Conservation (phyloP, 2,888 invertebrate species). For the Leptinotarsa tumamoca region DNA sequence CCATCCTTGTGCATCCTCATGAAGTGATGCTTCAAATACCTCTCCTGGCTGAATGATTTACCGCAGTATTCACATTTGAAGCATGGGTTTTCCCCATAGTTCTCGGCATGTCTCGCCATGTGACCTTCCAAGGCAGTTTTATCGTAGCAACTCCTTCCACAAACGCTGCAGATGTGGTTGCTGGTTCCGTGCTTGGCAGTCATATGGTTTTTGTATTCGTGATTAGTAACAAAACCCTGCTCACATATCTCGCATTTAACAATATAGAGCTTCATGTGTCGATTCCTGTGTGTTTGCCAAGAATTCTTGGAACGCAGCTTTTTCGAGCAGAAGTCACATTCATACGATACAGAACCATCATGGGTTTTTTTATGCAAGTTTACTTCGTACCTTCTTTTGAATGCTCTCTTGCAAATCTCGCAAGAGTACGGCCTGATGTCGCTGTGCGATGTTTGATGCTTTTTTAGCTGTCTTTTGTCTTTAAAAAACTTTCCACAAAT, state of each 20-base stretch:
- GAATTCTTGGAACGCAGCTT: slow-evolving; percentile 64
- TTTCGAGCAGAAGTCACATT: slow-evolving; percentile 71
- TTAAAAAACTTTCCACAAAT: slow-evolving; percentile 65
- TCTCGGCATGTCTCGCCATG: slow-evolving; percentile 53
- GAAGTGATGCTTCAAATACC: slow-evolving; percentile 49
- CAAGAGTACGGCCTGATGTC: slow-evolving; percentile 66
- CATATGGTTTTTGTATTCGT: slow-evolving; percentile 57
- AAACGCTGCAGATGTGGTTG: slow-evolving; percentile 54
- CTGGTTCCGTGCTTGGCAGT: slow-evolving; percentile 54
- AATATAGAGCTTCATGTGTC: slow-evolving; percentile 69
- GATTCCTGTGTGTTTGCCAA: slow-evolving; percentile 68
- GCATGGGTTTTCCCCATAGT: slow-evolving; percentile 46
- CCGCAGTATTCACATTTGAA: slow-evolving; percentile 53
- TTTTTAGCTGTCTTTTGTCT: slow-evolving; percentile 63
- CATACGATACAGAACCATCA: slow-evolving; percentile 39
- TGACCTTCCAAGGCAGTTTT: slow-evolving; percentile 55
- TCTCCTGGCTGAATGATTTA: slow-evolving; percentile 49
- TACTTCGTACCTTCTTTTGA: slow-evolving; percentile 49
- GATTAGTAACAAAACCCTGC: slow-evolving; percentile 55
- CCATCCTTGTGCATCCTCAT: slow-evolving; percentile 53
- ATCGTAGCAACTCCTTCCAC: slow-evolving; percentile 55
- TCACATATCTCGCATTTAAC: slow-evolving; percentile 65
- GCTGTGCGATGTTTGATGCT: slow-evolving; percentile 70
- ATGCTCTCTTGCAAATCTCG: slow-evolving; percentile 48
- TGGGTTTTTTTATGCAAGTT: slow-evolving; percentile 47